Evolutionary conservation across 2,888 invertebrate species (phyloP).

Genomic region (Eilema griseolum): DNA sequence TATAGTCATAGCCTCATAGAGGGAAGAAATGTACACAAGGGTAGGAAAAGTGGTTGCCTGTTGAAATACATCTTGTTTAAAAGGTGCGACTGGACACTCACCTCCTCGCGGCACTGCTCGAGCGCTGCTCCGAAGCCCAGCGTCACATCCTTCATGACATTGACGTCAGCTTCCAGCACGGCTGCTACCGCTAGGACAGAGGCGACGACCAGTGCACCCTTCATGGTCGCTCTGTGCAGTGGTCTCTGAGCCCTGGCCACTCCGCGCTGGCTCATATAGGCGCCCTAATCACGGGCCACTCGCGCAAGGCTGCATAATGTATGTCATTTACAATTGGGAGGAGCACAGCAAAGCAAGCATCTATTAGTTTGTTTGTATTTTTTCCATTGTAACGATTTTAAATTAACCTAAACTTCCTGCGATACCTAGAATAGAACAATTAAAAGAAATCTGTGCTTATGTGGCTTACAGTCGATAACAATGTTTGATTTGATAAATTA

Average conservation of each 20-base stretch:
- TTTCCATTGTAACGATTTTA: slow-evolving; percentile 7
- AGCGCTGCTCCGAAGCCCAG: slow-evolving; percentile 81
- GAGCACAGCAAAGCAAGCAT: slow-evolving; percentile 17
- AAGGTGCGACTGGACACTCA: slow-evolving; percentile 53
- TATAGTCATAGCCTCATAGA: too few species aligned
- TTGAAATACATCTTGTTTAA: too few species aligned
- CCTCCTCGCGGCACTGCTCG: slow-evolving; percentile 76
- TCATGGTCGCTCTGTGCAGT: slow-evolving; percentile 5
- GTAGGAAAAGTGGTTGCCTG: too few species aligned
- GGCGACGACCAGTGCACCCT: slow-evolving; percentile 28
- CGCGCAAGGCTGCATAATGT: slow-evolving; percentile 12
- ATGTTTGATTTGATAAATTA: not conserved
- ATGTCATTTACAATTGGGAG: not conserved
- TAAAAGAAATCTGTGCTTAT: not conserved
- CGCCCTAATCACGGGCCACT: not conserved
- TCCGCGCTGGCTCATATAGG: slow-evolving; percentile 29
- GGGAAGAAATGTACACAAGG: too few species aligned
- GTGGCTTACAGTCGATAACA: not conserved
- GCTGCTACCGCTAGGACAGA: slow-evolving; percentile 34
- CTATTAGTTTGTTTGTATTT: slow-evolving; percentile 17
- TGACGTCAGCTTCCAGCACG: slow-evolving; percentile 52
- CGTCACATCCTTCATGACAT: slow-evolving; percentile 80
- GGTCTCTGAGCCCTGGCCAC: not conserved
- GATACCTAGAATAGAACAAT: not conserved
- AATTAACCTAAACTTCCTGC: not conserved